These are phyloP conservation scores for Mirounga angustirostris DNA, from an alignment of 2,113 vertebrate species.

Conservation along the genomic window DNA sequence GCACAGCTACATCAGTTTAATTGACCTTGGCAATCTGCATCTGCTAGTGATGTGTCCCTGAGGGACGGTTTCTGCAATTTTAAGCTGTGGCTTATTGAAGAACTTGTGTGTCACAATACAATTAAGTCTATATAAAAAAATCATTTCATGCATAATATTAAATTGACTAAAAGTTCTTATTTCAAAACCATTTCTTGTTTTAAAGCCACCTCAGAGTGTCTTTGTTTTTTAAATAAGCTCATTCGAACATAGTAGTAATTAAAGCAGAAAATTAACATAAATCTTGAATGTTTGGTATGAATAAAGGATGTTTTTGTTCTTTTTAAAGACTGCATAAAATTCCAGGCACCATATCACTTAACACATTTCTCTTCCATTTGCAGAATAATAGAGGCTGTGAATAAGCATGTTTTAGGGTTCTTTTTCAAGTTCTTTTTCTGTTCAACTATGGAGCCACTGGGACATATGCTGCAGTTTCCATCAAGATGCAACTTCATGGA, in stretches of 20 bases:
- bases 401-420: constrained; percentile 49
- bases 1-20: constrained; percentile 87
- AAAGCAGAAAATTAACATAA: constrained; percentile 75
- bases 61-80: constrained; percentile 77
- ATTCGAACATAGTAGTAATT: constrained; percentile 79
- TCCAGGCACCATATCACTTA: constrained; percentile 65
- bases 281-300: constrained; percentile 75
- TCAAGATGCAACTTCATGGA: neutral
- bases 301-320: constrained; percentile 75
- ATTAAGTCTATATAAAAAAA: constrained; percentile 77
- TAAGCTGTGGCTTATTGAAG: constrained; percentile 81
- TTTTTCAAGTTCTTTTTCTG: constrained; percentile 52
- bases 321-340: constrained; percentile 77
- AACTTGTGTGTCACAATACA: constrained; percentile 79
- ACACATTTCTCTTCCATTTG: constrained; percentile 65
- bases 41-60: constrained; percentile 84
- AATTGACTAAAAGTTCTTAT: constrained; percentile 79
- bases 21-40: constrained; percentile 89
- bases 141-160: constrained; percentile 74
- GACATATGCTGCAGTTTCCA: neutral
- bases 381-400: constrained; percentile 49
- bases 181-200: constrained; percentile 74
- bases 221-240: constrained; percentile 76
- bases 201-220: constrained; percentile 73
- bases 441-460: neutral